phyloP scores from a whole-genome alignment of 2,797 vertebrate species.

The Xiphorhynchus erythropygius region DNA sequence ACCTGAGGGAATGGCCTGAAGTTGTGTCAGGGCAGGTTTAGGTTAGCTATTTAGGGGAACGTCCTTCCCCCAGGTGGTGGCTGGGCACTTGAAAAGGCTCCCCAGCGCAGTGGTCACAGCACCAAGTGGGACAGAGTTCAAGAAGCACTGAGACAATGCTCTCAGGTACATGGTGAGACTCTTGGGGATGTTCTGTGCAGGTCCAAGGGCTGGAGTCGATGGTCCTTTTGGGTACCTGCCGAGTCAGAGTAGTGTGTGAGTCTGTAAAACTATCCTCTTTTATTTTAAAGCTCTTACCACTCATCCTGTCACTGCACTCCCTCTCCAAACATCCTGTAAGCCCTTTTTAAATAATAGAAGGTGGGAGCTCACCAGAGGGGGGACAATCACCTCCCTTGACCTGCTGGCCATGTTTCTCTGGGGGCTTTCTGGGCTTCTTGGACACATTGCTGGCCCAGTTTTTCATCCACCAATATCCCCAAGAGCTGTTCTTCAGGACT shows the following conservation, averaged over 20 bases:
- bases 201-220: background rate
- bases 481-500: background rate
- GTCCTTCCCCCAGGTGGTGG: background rate
- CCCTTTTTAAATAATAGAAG: background rate
- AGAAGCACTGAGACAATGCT: background rate
- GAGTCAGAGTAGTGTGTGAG: background rate
- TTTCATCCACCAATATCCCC: background rate
- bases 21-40: background rate
- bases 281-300: background rate
- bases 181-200: background rate
- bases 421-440: background rate
- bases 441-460: background rate
- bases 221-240: background rate
- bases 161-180: background rate
- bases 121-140: background rate
- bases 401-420: background rate
- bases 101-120: background rate
- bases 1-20: background rate
- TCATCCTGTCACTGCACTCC: background rate
- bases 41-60: background rate
- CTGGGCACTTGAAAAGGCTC: background rate
- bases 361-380: background rate
- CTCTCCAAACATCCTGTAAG: background rate
- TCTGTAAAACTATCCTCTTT: background rate
- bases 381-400: background rate